phyloP scores from a whole-genome alignment of 1,140 invertebrate species.

The Copidosoma floridanum region DNA sequence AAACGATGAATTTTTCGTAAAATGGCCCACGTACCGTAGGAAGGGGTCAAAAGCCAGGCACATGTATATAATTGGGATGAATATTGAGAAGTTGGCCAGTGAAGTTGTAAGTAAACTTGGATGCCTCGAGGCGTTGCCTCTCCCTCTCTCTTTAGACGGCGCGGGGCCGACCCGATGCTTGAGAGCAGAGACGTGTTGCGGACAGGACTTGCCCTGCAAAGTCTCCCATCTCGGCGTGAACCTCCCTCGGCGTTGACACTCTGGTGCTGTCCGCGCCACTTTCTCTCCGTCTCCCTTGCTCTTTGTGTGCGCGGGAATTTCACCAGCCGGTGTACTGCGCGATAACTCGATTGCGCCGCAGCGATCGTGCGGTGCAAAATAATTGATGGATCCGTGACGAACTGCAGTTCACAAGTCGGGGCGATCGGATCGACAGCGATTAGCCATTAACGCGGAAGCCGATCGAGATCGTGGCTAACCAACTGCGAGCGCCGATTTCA shows the following conservation, averaged over 20 bases:
- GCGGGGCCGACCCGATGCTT: slow-evolving; percentile 48
- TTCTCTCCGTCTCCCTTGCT: not conserved
- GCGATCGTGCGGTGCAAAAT: not conserved
- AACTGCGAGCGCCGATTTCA: too few species aligned
- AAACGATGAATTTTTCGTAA: too few species aligned
- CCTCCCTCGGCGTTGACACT: too few species aligned
- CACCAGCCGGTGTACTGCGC: not conserved
- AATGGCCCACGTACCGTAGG: too few species aligned
- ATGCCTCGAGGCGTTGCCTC: slow-evolving; percentile 50
- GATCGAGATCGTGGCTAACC: too few species aligned
- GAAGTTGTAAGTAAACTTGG: slow-evolving; percentile 58
- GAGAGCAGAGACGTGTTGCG: slow-evolving; percentile 58
- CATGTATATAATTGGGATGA: slow-evolving; percentile 52
- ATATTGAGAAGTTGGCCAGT: slow-evolving; percentile 58
- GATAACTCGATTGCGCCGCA: not conserved
- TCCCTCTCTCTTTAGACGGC: slow-evolving; percentile 43
- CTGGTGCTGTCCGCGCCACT: too few species aligned
- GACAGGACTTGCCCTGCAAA: slow-evolving; percentile 43
- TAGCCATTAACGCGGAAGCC: too few species aligned
- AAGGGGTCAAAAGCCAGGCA: slow-evolving; percentile 12
- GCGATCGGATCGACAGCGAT: too few species aligned
- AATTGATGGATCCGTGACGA: too few species aligned
- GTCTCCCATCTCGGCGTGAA: not conserved
- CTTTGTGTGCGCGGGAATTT: not conserved
- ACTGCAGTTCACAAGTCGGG: too few species aligned